These are phyloP conservation scores for Cryptomyrus ogoouensis DNA, from an alignment of 2,113 vertebrate species.

Conservation along the genomic window DNA sequence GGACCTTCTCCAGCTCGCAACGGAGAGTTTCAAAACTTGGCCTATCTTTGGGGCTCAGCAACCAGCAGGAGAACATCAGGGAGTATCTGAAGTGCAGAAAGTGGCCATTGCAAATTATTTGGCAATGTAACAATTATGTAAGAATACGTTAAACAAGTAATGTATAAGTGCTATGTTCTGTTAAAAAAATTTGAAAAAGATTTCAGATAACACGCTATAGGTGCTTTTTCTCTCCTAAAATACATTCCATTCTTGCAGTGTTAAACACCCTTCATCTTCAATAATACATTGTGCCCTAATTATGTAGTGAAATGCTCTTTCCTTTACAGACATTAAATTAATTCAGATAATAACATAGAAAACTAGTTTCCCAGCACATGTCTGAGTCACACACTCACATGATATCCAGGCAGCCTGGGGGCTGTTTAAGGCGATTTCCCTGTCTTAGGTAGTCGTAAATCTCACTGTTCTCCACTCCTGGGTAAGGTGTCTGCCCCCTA, in stretches of 20 bases:
- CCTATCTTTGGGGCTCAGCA: conserved; percentile 76
- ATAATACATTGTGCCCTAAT: not conserved
- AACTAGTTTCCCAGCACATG: not conserved
- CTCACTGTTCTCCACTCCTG: conserved; percentile 87
- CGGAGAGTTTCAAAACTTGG: conserved; percentile 69
- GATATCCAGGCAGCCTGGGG: conserved; percentile 79
- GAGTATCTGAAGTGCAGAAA: conserved; percentile 59
- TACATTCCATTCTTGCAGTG: not conserved
- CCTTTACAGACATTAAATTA: not conserved
- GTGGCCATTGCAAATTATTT: not conserved
- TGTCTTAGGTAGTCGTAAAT: conserved; percentile 87
- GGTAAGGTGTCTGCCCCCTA: conserved; percentile 82
- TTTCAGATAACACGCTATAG: no score
- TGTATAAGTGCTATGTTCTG: not conserved
- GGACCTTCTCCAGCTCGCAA: conserved; percentile 71
- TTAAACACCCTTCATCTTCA: not conserved
- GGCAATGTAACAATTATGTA: not conserved
- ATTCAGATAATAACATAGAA: not conserved
- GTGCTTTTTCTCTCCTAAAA: not conserved
- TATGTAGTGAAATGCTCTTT: not conserved
- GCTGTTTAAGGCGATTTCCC: conserved; percentile 85
- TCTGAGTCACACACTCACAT: conserved; percentile 61
- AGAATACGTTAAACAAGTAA: not conserved
- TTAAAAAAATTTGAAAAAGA: not conserved
- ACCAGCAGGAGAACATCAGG: conserved; percentile 82